Evolutionary conservation across 2,888 invertebrate species (phyloP).

Genomic region (Lasioglossum figueresi): DNA sequence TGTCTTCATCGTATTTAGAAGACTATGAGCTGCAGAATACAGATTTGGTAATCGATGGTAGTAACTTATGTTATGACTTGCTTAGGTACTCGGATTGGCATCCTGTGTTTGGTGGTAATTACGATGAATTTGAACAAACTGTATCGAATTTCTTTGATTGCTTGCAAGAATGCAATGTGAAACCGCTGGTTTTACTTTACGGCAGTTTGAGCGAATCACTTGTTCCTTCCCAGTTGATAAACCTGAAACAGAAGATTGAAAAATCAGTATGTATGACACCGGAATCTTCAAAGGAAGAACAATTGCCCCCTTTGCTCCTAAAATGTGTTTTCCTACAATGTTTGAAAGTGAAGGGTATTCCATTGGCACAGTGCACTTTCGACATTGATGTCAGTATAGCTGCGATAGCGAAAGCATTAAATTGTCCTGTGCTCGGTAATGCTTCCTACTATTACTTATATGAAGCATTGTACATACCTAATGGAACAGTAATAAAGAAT

Average conservation of each 20-base stretch:
- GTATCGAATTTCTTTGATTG: constrained; percentile 89
- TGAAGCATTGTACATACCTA: constrained; percentile 92
- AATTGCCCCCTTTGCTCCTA: constrained; percentile 90
- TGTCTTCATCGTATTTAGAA: constrained; percentile 85
- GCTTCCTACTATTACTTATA: constrained; percentile 98
- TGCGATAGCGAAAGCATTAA: constrained; percentile 89
- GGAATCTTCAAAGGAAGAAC: constrained; percentile 83
- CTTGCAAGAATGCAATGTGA: constrained; percentile 89
- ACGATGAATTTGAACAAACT: constrained; percentile 89
- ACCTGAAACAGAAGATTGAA: constrained; percentile 87
- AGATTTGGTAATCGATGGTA: constrained; percentile 92
- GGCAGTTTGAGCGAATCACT: constrained; percentile 91
- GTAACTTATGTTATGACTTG: constrained; percentile 90
- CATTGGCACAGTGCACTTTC: constrained; percentile 90
- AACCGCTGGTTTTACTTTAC: constrained; percentile 91
- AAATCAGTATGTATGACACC: constrained; percentile 84
- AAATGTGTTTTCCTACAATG: constrained; percentile 91
- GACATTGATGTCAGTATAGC: constrained; percentile 96
- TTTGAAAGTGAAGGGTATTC: constrained; percentile 87
- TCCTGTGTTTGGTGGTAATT: constrained; percentile 94
- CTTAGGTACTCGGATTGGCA: constrained; percentile 83
- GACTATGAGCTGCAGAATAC: constrained; percentile 88
- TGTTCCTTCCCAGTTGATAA: constrained; percentile 87
- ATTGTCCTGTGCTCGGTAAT: constrained; percentile 94
- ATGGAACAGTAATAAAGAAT: constrained; percentile 87